phyloP scores from a whole-genome alignment of 2,797 vertebrate species.

The Takifugu rubripes region DNA sequence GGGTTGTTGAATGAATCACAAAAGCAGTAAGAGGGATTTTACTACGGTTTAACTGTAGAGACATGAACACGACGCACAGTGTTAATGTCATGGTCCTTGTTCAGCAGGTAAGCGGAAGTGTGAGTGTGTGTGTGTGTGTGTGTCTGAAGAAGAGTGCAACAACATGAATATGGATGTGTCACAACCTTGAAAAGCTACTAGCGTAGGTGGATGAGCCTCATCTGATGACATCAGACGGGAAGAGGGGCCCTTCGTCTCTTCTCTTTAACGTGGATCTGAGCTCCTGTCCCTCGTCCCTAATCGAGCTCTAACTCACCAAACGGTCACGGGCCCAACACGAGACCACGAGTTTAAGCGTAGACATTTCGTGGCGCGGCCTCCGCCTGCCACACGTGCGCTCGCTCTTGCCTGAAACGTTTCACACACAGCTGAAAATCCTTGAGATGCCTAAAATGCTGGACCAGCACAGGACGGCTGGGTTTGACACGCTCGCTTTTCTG shows the following conservation, averaged over 20 bases:
- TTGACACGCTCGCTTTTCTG: too few relatives aligned
- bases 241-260: conserved; percentile 13
- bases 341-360: too few relatives aligned
- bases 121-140: conserved; percentile 20
- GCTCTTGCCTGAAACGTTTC: background rate
- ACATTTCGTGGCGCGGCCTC: too few relatives aligned
- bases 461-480: too few relatives aligned
- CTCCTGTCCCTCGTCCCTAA: background rate
- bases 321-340: too few relatives aligned
- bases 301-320: background rate
- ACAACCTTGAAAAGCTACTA: conserved; percentile 61
- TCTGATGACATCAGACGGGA: conserved; percentile 64
- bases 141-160: conserved; percentile 9
- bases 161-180: conserved; percentile 58
- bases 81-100: conserved; percentile 38
- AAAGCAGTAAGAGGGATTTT: conserved; percentile 41
- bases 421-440: background rate
- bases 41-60: conserved; percentile 29
- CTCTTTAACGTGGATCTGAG: too few relatives aligned
- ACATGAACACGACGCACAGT: conserved; percentile 36
- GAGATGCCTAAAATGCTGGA: too few relatives aligned
- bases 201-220: conserved; percentile 23
- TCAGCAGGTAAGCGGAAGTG: conserved; percentile 18
- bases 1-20: conserved; percentile 39
- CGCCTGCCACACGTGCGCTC: too few relatives aligned